Base-by-base conservation (phyloP, 2,113 vertebrate species). In the Pelvicachromis taeniatus region DNA sequence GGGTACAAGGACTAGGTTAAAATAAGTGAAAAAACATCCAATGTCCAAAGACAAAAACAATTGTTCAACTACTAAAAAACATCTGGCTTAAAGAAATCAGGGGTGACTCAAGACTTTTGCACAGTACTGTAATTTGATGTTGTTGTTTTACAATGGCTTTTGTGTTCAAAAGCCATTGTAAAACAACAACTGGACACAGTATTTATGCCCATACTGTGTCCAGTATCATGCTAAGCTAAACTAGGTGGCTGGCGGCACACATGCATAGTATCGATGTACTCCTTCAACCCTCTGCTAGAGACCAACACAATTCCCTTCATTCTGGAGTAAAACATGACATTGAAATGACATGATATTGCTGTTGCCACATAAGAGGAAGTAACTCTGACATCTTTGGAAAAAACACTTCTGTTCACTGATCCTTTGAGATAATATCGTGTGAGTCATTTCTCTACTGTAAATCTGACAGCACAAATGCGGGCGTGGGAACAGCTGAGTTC, bases 351-450 rank as follows among this genome's bases (percentile, higher is more conserved):
- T 26, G 26, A 26, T 78, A 31, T 29, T 26, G 45, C 45, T 77
- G 40, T 77, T 50, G 52, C 9, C 35, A 70, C 38, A 63, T 50
- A 31, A 70, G 52, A 77, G 59, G 77, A 87, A 78, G 31, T 11
- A 17, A 13, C 23, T 81, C 16, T 29, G 7, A 29, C 33, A 17
- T 29, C 50, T 58, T 78, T 56, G 55, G 55, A 81, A 75, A 84
- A 83, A 78, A 29, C 5, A 9, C 52, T 55, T 75, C 4, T 61
- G 77, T 85, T 63, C 77, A 83, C 77, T 52, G 80, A 83, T 85
- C 79, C 79, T 73, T 23, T 82, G 77, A 78, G 87, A 85, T 92
- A 52, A 59, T 75, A 50, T 90, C 79, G 45, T 9, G 78, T 38
- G 70, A 82, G 40, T 86, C 42, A 48, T 77, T 80, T 63, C 16